Percentiles rank a stretch among this genome's conserved stretches.
phyloP scores from a whole-genome alignment of 2,797 vertebrate species.

The Sebastiscus albofasciatus region DNA sequence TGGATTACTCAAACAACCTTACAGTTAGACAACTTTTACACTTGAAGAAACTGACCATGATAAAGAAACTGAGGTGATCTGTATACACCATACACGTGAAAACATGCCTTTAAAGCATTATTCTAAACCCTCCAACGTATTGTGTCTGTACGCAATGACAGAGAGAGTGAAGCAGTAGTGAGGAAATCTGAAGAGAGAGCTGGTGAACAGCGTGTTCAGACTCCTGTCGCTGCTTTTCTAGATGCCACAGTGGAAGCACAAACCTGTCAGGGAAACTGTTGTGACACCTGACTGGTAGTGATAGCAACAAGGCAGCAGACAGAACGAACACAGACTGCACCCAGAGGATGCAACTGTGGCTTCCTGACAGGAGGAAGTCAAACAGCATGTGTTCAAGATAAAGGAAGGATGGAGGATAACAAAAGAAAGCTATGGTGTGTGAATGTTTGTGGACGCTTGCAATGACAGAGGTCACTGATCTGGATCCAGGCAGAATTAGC shows the following conservation, averaged over 20 bases:
- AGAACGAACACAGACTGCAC: slow-evolving; percentile 34
- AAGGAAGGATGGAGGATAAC: slow-evolving; percentile 18
- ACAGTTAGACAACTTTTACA: background rate
- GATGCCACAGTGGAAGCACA: slow-evolving; percentile 38
- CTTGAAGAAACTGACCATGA: background rate
- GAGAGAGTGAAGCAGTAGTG: background rate
- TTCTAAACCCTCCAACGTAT: background rate
- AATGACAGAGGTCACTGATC: slow-evolving; percentile 3
- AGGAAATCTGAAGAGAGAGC: slow-evolving; percentile 5
- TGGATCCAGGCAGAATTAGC: slow-evolving; percentile 7
- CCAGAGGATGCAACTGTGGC: slow-evolving; percentile 49
- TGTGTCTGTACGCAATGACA: background rate
- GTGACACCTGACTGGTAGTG: slow-evolving; percentile 68
- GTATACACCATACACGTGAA: background rate
- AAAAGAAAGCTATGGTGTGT: background rate
- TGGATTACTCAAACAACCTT: background rate
- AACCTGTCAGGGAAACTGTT: slow-evolving; percentile 53
- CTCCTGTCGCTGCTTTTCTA: slow-evolving; percentile 36
- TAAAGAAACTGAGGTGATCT: background rate
- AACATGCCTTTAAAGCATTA: slow-evolving; percentile 4
- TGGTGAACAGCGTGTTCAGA: slow-evolving; percentile 32
- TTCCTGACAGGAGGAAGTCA: slow-evolving; percentile 53
- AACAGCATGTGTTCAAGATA: slow-evolving; percentile 41
- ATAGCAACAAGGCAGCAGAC: slow-evolving; percentile 65
- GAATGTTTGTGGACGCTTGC: background rate